Evolutionary conservation across 2,797 vertebrate genomes (phyloP).

Genomic region (Loris lydekkerianus): DNA sequence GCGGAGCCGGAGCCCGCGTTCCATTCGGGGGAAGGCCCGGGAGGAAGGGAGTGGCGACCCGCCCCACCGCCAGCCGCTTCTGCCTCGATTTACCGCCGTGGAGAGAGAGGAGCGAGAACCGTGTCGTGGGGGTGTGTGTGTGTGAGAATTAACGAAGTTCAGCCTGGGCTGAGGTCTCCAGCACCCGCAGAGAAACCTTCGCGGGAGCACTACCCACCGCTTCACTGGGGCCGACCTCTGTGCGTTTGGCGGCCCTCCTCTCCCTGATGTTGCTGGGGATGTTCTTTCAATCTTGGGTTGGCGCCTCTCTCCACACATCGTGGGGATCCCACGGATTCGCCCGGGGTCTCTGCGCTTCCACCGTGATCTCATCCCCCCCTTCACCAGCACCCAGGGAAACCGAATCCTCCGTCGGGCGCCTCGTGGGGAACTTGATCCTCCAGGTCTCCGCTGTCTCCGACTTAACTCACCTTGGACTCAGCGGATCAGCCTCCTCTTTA

Average conservation of each 20-base stretch:
- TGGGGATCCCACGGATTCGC: background rate
- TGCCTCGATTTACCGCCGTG: conserved; percentile 15
- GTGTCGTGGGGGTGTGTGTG: background rate
- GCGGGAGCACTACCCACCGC: background rate
- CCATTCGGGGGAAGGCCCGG: background rate
- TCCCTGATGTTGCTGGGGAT: background rate
- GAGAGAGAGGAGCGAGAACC: background rate
- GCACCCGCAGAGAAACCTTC: background rate
- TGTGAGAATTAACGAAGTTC: background rate
- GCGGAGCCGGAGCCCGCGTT: conserved; percentile 22
- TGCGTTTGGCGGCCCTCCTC: background rate
- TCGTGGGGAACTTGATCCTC: background rate
- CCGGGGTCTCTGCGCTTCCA: background rate
- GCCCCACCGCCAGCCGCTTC: background rate
- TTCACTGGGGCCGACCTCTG: background rate
- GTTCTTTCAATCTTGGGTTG: background rate
- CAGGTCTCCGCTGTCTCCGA: background rate
- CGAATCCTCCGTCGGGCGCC: background rate
- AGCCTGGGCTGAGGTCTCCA: background rate
- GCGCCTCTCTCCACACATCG: background rate
- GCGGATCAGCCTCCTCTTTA: background rate
- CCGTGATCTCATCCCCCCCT: background rate
- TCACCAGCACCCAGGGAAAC: no score
- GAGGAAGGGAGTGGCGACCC: background rate
- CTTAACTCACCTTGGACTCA: background rate